phyloP scores from a whole-genome alignment of 2,888 invertebrate species.

The Zeuzera pyrina region DNA sequence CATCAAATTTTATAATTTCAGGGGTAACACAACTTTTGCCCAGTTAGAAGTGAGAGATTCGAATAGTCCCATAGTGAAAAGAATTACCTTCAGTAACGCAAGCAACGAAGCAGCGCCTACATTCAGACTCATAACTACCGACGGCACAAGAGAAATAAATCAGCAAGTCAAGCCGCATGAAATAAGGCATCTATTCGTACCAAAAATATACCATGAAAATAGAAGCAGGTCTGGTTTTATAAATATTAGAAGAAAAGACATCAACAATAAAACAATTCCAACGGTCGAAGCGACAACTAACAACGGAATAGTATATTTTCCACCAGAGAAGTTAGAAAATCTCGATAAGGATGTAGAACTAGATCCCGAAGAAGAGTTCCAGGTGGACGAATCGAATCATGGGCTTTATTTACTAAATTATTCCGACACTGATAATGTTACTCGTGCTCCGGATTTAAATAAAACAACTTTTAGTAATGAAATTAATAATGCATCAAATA shows the following conservation, averaged over 20 bases:
- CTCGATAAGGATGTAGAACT: conserved; percentile 58
- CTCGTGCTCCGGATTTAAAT: conserved; percentile 36
- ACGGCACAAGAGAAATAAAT: conserved; percentile 47
- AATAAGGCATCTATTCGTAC: conserved; percentile 56
- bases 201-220: conserved; percentile 49
- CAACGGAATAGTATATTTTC: conserved; percentile 50
- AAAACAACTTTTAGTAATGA: conserved; percentile 30
- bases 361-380: conserved; percentile 68
- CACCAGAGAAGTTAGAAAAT: conserved; percentile 61
- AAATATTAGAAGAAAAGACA: conserved; percentile 50
- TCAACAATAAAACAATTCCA: conserved; percentile 31
- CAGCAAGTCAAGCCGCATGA: conserved; percentile 62
- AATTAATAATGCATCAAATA: conserved; percentile 25
- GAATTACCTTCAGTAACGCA: conserved; percentile 52
- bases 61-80: conserved; percentile 53
- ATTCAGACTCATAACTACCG: conserved; percentile 47
- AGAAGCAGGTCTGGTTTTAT: conserved; percentile 55
- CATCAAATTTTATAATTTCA: conserved; percentile 40
- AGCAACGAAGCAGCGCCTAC: conserved; percentile 45
- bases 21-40: conserved; percentile 59
- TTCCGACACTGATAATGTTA: conserved; percentile 59
- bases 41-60: conserved; percentile 58
- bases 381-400: conserved; percentile 70
- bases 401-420: conserved; percentile 65
- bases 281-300: conserved; percentile 41